phyloP scores from a whole-genome alignment of 1,140 invertebrate genomes.

The Geopemphigus sp. region DNA sequence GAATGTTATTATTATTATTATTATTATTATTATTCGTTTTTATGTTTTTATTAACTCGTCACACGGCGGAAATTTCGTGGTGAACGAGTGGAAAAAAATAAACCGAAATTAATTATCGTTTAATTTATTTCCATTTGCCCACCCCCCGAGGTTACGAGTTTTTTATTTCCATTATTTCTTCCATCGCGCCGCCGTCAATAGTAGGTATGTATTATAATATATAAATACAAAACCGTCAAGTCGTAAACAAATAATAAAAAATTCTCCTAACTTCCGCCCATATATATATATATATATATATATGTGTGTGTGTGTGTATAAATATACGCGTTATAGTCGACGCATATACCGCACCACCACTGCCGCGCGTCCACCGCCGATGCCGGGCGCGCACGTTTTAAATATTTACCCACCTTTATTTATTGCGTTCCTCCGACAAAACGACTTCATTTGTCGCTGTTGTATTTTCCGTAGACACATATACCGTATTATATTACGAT shows the following conservation, averaged over 20 bases:
- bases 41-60: constrained; percentile 49
- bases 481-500: background rate
- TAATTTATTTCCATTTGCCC: constrained; percentile 47
- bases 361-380: background rate
- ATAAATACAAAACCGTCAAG: constrained; percentile 48
- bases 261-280: constrained; percentile 43
- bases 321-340: background rate
- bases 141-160: constrained; percentile 28
- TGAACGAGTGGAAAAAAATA: background rate
- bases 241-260: constrained; percentile 47
- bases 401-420: constrained; percentile 47
- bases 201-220: background rate
- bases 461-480: background rate
- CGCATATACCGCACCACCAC: background rate
- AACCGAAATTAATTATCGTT: constrained; percentile 47
- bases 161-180: constrained; percentile 39
- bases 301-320: no score
- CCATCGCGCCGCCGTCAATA: background rate
- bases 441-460: constrained; percentile 43
- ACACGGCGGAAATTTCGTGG: background rate
- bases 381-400: constrained; percentile 1
- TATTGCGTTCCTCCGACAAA: constrained; percentile 34
- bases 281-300: background rate
- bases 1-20: constrained; percentile 11
- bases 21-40: constrained; percentile 35